Conservation (phyloP, 2,797 vertebrate genomes). For the Ambastaia sidthimunki region DNA sequence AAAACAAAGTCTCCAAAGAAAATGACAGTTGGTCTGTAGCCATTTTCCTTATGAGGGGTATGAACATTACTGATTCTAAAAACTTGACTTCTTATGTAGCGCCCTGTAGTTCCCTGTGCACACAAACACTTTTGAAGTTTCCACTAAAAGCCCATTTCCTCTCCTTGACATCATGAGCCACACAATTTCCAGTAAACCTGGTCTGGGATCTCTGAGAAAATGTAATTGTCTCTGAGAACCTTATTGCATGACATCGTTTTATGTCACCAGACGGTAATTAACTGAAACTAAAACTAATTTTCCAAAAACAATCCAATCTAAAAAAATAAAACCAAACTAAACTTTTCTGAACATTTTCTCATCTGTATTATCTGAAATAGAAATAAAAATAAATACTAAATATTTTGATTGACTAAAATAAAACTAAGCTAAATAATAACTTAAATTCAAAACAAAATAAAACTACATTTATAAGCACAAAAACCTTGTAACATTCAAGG, state of each 20-base stretch:
- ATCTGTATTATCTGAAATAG: too few relatives aligned
- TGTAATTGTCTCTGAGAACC: neutral
- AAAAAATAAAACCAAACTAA: too few relatives aligned
- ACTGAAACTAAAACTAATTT: too few relatives aligned
- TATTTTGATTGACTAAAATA: too few relatives aligned
- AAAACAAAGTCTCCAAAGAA: neutral
- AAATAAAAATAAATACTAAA: too few relatives aligned
- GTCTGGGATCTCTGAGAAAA: neutral
- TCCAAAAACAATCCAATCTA: too few relatives aligned
- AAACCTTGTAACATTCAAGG: neutral
- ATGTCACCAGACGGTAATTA: neutral
- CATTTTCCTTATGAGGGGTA: neutral
- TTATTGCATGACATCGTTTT: conserved; percentile 5
- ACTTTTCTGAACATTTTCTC: too few relatives aligned
- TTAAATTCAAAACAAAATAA: too few relatives aligned
- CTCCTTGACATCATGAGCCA: neutral
- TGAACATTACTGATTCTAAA: conserved; percentile 37
- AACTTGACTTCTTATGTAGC: neutral
- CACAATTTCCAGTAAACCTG: neutral
- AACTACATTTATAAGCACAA: too few relatives aligned
- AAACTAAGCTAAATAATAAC: too few relatives aligned
- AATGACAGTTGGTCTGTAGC: neutral
- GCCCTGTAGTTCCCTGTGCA: conserved; percentile 8
- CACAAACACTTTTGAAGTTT: conserved; percentile 47
- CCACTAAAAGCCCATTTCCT: conserved; percentile 46